Conservation (phyloP, 2,113 vertebrate genomes). For the Eulacestoma nigropectus region DNA sequence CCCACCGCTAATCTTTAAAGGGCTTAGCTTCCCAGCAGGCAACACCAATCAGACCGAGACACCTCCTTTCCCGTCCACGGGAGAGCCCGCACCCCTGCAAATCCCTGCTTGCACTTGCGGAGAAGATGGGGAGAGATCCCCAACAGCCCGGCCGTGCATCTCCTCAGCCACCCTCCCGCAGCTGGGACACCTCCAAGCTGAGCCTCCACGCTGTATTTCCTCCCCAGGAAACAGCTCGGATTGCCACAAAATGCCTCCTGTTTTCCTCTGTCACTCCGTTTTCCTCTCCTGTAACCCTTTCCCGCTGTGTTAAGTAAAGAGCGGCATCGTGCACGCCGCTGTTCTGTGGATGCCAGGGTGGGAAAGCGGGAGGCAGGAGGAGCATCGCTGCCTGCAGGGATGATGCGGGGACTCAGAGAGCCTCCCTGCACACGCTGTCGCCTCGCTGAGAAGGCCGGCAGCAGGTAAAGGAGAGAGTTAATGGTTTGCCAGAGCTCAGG, state of each 20-base stretch:
- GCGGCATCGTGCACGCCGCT: accelerated
- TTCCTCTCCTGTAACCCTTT: not conserved
- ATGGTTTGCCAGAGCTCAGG: not conserved
- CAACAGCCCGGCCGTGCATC: accelerated
- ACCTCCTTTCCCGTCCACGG: not conserved
- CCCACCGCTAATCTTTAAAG: not conserved
- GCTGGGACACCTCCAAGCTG: not conserved
- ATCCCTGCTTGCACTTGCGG: not conserved
- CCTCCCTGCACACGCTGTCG: not conserved
- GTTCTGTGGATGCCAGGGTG: not conserved
- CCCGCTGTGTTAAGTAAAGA: accelerated
- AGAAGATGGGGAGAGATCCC: not conserved
- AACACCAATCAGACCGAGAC: not conserved
- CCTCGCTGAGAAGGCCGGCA: not conserved
- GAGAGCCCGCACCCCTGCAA: not conserved
- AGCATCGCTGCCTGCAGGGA: not conserved
- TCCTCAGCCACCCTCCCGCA: not conserved
- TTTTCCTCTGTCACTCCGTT: not conserved
- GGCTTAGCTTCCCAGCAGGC: not conserved
- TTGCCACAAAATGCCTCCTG: not conserved
- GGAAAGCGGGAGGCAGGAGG: not conserved
- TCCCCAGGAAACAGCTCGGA: not conserved
- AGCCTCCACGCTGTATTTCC: not conserved
- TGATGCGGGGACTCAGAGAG: not conserved
- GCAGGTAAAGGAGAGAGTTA: not conserved